Percentiles rank a stretch among this genome's conserved stretches.
Conservation (phyloP, 2,113 vertebrate species). For the Myrmophylax atrothorax region DNA sequence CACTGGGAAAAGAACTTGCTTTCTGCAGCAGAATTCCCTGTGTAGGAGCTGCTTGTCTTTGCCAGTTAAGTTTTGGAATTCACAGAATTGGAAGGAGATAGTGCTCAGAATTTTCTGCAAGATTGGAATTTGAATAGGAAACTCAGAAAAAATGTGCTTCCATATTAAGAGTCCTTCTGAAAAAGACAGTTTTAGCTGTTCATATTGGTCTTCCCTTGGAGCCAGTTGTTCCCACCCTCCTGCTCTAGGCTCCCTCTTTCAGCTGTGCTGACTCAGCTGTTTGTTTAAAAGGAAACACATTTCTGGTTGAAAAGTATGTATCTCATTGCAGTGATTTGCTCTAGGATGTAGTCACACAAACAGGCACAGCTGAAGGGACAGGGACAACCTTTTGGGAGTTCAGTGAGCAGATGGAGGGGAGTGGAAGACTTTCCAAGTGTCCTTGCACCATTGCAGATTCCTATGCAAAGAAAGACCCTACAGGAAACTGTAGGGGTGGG, state of each 20-base stretch:
- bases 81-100: background rate
- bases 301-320: background rate
- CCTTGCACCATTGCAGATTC: background rate
- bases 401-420: background rate
- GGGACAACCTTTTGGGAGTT: background rate
- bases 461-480: background rate
- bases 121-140: background rate
- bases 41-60: background rate
- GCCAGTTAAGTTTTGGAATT: background rate
- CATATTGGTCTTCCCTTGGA: background rate
- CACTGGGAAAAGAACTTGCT: background rate
- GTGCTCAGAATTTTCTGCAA: background rate
- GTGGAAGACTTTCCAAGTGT: background rate
- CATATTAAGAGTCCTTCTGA: background rate
- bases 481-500: background rate
- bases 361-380: background rate
- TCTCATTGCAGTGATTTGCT: background rate
- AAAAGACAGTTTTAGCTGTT: background rate
- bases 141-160: background rate
- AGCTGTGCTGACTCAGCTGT: background rate
- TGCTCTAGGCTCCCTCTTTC: background rate
- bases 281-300: constrained; percentile 31
- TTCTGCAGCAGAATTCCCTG: background rate
- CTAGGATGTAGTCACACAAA: background rate
- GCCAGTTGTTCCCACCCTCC: background rate